Evolutionary conservation across 2,797 vertebrate genomes (phyloP).

Genomic region (Lepidocolaptes lacrymiger): DNA sequence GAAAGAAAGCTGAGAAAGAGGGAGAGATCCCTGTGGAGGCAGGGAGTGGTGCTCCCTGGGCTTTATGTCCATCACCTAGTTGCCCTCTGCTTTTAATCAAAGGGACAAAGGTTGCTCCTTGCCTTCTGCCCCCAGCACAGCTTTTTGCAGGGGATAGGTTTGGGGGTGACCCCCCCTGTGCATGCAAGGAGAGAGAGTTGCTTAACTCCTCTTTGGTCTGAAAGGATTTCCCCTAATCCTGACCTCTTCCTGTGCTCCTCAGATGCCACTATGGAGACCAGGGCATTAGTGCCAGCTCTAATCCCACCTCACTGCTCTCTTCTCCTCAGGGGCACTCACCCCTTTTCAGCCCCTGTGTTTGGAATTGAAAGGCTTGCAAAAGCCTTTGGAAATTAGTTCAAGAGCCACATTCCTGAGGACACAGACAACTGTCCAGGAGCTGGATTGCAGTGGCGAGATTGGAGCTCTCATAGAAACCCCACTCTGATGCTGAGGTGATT

Average conservation of each 20-base stretch:
- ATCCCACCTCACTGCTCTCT: conserved; percentile 49
- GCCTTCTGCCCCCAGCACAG: not conserved
- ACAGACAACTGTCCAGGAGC: not conserved
- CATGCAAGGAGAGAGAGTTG: not conserved
- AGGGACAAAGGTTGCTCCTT: conserved; percentile 57
- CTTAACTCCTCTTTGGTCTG: conserved; percentile 57
- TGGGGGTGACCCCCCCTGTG: not conserved
- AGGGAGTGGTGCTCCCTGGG: not conserved
- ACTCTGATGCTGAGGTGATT: fast-evolving
- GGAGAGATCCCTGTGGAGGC: not conserved
- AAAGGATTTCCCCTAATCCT: conserved; percentile 76
- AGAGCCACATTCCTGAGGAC: conserved; percentile 65
- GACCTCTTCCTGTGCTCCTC: conserved; percentile 51
- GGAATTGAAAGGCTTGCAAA: conserved; percentile 60
- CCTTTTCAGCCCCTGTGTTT: conserved; percentile 62
- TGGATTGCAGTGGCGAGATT: not conserved
- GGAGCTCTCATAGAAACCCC: conserved; percentile 24
- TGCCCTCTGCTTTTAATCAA: conserved; percentile 50
- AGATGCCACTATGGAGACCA: not conserved
- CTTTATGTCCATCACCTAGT: conserved; percentile 61
- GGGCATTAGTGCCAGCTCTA: conserved; percentile 9
- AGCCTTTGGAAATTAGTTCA: conserved; percentile 56
- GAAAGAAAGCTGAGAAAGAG: conserved; percentile 50
- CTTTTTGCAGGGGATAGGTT: conserved; percentile 9
- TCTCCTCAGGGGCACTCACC: conserved; percentile 13